Evolutionary conservation across 1,140 invertebrate species (phyloP), one percentile per base, ranked within the genome.

Genomic region (Saccostrea glomerata): DNA sequence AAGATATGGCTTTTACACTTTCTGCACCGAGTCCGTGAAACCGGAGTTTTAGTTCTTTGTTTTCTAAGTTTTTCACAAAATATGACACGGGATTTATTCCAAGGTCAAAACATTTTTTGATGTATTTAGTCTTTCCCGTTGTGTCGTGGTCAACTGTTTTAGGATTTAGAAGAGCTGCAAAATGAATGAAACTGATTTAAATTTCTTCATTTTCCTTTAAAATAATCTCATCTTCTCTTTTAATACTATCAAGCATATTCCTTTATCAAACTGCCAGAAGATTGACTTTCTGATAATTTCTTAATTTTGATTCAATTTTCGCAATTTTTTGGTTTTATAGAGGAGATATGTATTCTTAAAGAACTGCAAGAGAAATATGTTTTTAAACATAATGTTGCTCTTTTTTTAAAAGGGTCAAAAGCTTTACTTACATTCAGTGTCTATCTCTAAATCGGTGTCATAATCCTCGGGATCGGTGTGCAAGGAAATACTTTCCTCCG

Each of bases 11-110:
- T 87, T 92, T 92, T 54, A 93, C 92, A 84, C 93, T 91, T 20
- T 90, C 86, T 25, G 91, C 87, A 23, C 92, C 93, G n/a, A 94
- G 91, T 56, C 94, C 94, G 87, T 94, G 94, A 56, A 93, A 93
- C 54, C 91, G 91, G 86, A 94, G 92, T 63, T 90, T 92, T 5
- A 94, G 84, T 90, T 93, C 91, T 77, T 90, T 89, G 25, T 94
- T 91, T 82, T 92, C 89, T 30, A 94, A 91, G 77, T 94, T 93
- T 73, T 92, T 92, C 23, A 92, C 88, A 86, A 92, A 92, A 77
- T 91, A 92, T 13, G 92, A 90, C n/a, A 91, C 90, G 1, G 92
- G 92, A 40, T 89, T 91, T 15, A 92, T 92, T 13, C 92, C 92
- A 86, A 92, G 89, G n/a, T 92, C 92, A 70, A 88, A 88, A 82